Conservation (phyloP, 2,113 vertebrate species). For the Arvicanthis niloticus region DNA sequence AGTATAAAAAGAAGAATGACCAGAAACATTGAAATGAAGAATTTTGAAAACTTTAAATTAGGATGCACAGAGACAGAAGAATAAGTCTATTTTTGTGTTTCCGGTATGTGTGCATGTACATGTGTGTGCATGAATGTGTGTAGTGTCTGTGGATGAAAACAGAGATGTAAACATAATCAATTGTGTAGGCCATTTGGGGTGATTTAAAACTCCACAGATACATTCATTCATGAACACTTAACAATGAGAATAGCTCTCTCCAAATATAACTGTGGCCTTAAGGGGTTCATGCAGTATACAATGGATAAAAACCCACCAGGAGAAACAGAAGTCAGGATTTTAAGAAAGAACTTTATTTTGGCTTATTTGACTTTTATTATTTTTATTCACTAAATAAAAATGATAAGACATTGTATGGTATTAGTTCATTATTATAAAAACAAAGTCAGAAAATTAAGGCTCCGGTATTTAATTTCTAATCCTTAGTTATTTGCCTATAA, state of each 20-base stretch:
- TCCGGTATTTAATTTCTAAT: neutral
- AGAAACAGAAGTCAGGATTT: neutral
- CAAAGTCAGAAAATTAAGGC: neutral
- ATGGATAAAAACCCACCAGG: neutral
- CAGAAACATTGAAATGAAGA: neutral
- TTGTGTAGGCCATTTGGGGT: neutral
- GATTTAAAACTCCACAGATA: neutral
- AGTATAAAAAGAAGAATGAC: neutral
- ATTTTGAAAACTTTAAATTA: neutral
- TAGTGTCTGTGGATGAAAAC: neutral
- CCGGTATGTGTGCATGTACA: neutral
- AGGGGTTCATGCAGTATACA: neutral
- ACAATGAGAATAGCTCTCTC: neutral
- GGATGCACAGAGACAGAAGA: neutral
- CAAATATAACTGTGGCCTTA: neutral
- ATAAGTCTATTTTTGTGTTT: too few species aligned
- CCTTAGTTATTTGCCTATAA: neutral
- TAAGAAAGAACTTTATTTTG: neutral
- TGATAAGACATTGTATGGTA: neutral
- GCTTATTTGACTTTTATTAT: neutral
- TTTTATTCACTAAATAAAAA: neutral
- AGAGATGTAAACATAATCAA: neutral
- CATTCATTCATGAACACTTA: neutral
- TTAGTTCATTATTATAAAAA: slow-evolving; percentile 17
- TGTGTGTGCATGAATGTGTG: neutral